phyloP scores from a whole-genome alignment of 2,113 vertebrate species.

The Brachyhypopomus occidentalis region DNA sequence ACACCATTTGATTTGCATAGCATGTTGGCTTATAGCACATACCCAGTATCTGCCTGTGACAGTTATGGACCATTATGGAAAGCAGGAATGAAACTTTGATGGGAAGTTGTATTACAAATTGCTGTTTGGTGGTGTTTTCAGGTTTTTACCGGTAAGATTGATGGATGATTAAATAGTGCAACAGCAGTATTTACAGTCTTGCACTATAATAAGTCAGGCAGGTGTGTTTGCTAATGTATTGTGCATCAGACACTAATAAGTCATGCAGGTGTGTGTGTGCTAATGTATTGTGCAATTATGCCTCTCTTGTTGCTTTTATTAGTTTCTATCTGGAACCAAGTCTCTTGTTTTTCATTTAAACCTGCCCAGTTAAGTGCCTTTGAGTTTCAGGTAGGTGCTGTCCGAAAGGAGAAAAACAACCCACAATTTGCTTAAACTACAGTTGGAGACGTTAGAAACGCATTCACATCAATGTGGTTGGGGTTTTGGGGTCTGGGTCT shows the following conservation, averaged over 20 bases:
- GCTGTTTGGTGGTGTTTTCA: neutral
- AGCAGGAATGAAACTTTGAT: neutral
- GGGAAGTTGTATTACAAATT: neutral
- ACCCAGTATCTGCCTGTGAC: neutral
- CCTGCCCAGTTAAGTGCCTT: neutral
- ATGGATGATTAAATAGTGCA: neutral
- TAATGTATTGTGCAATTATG: neutral
- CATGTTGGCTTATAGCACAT: neutral
- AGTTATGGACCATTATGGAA: slow-evolving; percentile 14
- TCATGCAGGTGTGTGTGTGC: neutral
- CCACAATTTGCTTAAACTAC: too few relatives aligned
- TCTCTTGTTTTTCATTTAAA: neutral
- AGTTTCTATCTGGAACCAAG: neutral
- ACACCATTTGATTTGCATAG: neutral
- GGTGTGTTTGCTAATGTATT: neutral
- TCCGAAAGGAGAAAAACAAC: too few relatives aligned
- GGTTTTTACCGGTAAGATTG: neutral
- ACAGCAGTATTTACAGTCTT: neutral
- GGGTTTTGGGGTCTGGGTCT: too few relatives aligned
- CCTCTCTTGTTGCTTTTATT: neutral
- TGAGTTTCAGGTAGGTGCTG: too few relatives aligned
- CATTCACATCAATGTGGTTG: too few relatives aligned
- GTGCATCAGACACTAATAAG: neutral
- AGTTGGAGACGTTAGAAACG: too few relatives aligned
- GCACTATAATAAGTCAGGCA: neutral